Percentiles rank a stretch among this genome's conserved stretches.
phyloP scores from a whole-genome alignment of 37 sponge, comb jelly and placozoan species.

The Ephydatia muelleri region DNA sequence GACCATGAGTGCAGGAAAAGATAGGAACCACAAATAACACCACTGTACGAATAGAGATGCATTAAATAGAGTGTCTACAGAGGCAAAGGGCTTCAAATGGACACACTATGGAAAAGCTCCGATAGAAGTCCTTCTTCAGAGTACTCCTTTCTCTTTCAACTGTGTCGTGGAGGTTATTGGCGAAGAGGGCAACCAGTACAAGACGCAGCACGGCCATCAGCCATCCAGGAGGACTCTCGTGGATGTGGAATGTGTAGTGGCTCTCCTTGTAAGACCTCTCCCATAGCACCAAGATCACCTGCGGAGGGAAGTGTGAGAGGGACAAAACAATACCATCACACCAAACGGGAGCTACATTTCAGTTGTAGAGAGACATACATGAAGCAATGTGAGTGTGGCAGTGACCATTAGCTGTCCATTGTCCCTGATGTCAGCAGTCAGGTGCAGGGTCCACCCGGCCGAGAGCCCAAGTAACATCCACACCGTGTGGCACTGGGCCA shows the following conservation, averaged over 20 bases:
- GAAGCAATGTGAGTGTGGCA: constrained; percentile 9
- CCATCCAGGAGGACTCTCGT: constrained; percentile 52
- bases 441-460: constrained; percentile 66
- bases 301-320: background rate
- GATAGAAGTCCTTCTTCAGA: constrained; percentile 61
- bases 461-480: constrained; percentile 72
- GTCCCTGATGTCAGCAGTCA: constrained; percentile 36
- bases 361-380: constrained; percentile 21
- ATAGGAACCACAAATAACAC: constrained; percentile 72
- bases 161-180: constrained; percentile 44
- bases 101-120: constrained; percentile 67
- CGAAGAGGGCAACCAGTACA: constrained; percentile 40
- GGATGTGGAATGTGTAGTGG: constrained; percentile 69
- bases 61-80: background rate
- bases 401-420: constrained; percentile 36
- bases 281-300: constrained; percentile 65
- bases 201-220: constrained; percentile 54
- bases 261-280: constrained; percentile 72
- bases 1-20: constrained; percentile 61
- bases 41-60: constrained; percentile 27
- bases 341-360: no score
- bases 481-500: constrained; percentile 64
- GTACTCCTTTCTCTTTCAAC: constrained; percentile 50
- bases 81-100: background rate
- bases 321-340: background rate